phyloP scores from a whole-genome alignment of 2,113 vertebrate species.

The Takifugu bimaculatus region DNA sequence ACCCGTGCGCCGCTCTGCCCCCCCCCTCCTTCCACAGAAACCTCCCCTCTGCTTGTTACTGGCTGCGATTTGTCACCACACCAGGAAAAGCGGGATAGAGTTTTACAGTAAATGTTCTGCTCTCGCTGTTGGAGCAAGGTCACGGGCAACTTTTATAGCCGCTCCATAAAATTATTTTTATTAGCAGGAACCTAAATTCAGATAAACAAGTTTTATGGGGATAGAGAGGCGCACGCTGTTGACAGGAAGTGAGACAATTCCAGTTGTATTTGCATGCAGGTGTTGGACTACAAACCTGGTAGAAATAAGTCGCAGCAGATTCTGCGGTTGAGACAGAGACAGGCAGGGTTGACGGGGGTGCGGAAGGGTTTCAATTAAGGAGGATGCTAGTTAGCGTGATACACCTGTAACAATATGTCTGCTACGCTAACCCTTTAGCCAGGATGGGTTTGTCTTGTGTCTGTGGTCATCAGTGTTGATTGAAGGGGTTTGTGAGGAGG shows the following conservation, averaged over 20 bases:
- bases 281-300: neutral
- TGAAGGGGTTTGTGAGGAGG: too few relatives aligned
- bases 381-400: conserved; percentile 29
- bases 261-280: neutral
- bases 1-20: conserved; percentile 43
- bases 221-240: conserved; percentile 12
- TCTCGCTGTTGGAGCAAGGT: too few relatives aligned
- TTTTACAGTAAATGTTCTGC: conserved; percentile 55
- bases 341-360: conserved; percentile 43
- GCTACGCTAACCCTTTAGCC: too few relatives aligned
- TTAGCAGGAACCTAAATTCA: conserved; percentile 41
- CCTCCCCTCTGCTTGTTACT: conserved; percentile 43
- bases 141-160: neutral
- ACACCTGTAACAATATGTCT: conserved; percentile 10
- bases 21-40: conserved; percentile 37
- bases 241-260: conserved; percentile 41
- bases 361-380: conserved; percentile 32
- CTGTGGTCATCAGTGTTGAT: too few relatives aligned
- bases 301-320: conserved; percentile 22
- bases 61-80: conserved; percentile 23
- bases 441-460: too few relatives aligned
- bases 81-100: conserved; percentile 15
- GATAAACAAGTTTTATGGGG: conserved; percentile 64
- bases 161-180: conserved; percentile 44
- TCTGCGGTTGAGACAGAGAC: conserved; percentile 12